Conservation (phyloP, 2,888 invertebrate species). For the Adelphocoris suturalis region DNA sequence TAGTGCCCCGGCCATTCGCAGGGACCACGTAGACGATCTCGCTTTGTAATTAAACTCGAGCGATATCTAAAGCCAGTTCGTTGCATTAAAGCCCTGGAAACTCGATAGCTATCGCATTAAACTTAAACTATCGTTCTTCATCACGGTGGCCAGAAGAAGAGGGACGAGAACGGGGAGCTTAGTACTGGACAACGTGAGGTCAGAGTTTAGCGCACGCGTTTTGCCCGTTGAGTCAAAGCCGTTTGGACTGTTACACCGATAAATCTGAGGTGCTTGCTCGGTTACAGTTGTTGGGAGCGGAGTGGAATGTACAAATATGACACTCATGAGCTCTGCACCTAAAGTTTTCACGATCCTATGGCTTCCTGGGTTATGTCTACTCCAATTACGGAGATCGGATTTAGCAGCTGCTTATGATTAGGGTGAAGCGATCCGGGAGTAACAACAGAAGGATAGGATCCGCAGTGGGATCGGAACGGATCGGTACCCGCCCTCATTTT, state of each 20-base stretch:
- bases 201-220: neutral
- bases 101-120: slow-evolving; percentile 30
- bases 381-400: no score
- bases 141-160: neutral
- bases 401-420: no score
- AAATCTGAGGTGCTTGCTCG: neutral
- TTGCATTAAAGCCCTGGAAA: slow-evolving; percentile 6
- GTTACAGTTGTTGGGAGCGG: neutral
- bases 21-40: slow-evolving; percentile 27
- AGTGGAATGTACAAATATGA: neutral
- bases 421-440: no score
- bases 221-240: neutral
- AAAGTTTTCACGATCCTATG: neutral
- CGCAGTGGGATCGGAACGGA: no score
- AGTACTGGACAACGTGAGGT: slow-evolving; percentile 20
- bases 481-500: no score
- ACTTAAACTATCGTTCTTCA: slow-evolving; percentile 36
- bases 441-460: no score
- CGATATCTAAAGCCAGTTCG: slow-evolving; percentile 21
- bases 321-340: neutral
- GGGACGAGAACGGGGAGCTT: neutral
- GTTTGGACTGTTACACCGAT: neutral
- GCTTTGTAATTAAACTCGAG: slow-evolving; percentile 11
- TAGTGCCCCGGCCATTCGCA: neutral
- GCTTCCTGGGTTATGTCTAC: no score